These are phyloP conservation scores for Tinamus guttatus DNA, from an alignment of 2,113 vertebrate species.

Conservation along the genomic window DNA sequence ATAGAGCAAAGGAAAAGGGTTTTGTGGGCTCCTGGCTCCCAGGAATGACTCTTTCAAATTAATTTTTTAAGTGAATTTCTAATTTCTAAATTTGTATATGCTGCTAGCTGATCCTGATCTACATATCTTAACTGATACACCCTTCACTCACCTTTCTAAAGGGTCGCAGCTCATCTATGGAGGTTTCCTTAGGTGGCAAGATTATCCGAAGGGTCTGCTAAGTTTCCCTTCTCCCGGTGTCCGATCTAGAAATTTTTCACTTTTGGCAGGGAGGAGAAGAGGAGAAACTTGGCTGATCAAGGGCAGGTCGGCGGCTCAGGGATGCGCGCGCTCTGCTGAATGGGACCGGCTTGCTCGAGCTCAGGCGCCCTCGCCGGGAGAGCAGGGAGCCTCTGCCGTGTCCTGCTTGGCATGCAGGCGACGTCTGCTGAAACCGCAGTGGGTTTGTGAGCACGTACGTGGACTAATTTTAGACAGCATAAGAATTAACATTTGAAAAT, in stretches of 20 bases:
- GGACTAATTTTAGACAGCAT: not conserved
- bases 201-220: not conserved
- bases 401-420: not conserved
- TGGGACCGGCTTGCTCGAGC: not conserved
- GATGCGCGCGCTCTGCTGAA: rapidly evolving
- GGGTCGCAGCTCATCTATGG: not conserved
- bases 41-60: not conserved
- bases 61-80: not conserved
- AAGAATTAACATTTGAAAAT: not conserved
- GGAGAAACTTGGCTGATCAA: not conserved
- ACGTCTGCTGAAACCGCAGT: not conserved
- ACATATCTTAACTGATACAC: not conserved
- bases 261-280: not conserved
- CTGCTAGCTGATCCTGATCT: not conserved
- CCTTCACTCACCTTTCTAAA: not conserved
- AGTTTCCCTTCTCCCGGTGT: not conserved
- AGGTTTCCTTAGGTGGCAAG: not conserved
- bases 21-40: not conserved
- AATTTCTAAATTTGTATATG: not conserved
- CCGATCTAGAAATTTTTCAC: not conserved
- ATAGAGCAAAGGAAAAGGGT: not conserved
- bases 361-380: not conserved
- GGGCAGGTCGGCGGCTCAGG: not conserved
- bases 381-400: rapidly evolving
- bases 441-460: not conserved